Evolutionary conservation across 2,797 vertebrate species (phyloP).

Genomic region (Ptychobarbus kaznakovi): DNA sequence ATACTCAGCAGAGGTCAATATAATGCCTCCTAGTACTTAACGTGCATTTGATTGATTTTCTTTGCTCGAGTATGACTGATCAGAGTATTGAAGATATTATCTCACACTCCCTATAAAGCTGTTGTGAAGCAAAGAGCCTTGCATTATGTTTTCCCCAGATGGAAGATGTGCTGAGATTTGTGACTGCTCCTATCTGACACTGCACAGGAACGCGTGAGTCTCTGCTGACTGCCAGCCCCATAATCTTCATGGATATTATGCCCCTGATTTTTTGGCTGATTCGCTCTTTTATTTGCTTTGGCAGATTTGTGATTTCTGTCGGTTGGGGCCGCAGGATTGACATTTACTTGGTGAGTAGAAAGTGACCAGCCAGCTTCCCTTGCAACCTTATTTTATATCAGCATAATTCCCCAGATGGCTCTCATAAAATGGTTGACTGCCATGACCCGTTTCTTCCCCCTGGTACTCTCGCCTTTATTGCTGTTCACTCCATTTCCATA

Average conservation of each 20-base stretch:
- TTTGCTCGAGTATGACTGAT: background rate
- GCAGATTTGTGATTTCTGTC: slow-evolving; percentile 78
- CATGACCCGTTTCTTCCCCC: slow-evolving; percentile 55
- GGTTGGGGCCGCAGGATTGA: slow-evolving; percentile 81
- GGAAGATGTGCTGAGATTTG: slow-evolving; percentile 71
- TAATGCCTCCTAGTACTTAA: background rate
- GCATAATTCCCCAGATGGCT: slow-evolving; percentile 51
- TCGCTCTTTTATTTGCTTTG: slow-evolving; percentile 53
- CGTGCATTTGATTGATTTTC: slow-evolving; percentile 8
- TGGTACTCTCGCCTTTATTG: slow-evolving; percentile 43
- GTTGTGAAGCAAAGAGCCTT: slow-evolving; percentile 9
- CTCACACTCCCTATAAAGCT: background rate
- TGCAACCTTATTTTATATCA: slow-evolving; percentile 48
- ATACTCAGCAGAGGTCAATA: slow-evolving; percentile 74
- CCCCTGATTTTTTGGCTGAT: slow-evolving; percentile 17
- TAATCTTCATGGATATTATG: background rate
- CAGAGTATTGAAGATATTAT: background rate
- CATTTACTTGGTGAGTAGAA: slow-evolving; percentile 79
- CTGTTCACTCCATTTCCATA: slow-evolving; percentile 61
- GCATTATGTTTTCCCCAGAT: slow-evolving; percentile 23
- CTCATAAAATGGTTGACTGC: slow-evolving; percentile 59
- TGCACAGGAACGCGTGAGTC: slow-evolving; percentile 80
- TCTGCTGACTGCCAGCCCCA: background rate
- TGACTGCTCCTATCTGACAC: slow-evolving; percentile 77
- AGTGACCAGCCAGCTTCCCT: slow-evolving; percentile 41